These are phyloP conservation scores for Echiichthys vipera DNA, from an alignment of 2,797 vertebrate species.

Conservation along the genomic window DNA sequence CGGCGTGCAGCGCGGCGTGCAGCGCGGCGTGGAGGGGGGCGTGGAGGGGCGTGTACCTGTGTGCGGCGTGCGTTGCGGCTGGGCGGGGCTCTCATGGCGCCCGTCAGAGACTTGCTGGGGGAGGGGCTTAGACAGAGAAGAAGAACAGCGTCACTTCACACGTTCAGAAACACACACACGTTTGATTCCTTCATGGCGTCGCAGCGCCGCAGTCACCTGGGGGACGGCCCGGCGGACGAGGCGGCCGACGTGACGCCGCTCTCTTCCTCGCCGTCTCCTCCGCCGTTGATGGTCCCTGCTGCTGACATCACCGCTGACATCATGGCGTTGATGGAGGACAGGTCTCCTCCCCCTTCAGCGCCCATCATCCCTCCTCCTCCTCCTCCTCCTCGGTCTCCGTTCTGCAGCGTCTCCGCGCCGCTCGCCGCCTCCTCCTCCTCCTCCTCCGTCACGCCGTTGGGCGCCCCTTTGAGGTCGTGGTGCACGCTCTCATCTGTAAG, in stretches of 20 bases:
- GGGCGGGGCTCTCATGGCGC: slow-evolving; percentile 75
- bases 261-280: slow-evolving; percentile 70
- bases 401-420: slow-evolving; percentile 54
- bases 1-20: too few relatives aligned
- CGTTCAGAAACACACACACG: background rate
- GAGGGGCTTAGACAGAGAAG: slow-evolving; percentile 76
- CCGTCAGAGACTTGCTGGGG: slow-evolving; percentile 84
- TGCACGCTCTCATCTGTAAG: slow-evolving; percentile 59
- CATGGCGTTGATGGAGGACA: slow-evolving; percentile 94
- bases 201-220: slow-evolving; percentile 49
- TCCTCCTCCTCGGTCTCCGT: slow-evolving; percentile 60
- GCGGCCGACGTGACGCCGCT: slow-evolving; percentile 55
- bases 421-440: slow-evolving; percentile 4
- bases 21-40: too few relatives aligned
- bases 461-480: slow-evolving; percentile 68
- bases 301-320: slow-evolving; percentile 94
- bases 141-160: background rate
- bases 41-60: slow-evolving; percentile 88
- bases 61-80: slow-evolving; percentile 89
- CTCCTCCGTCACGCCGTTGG: slow-evolving; percentile 32
- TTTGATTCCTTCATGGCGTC: too few relatives aligned
- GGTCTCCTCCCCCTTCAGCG: slow-evolving; percentile 87
- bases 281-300: slow-evolving; percentile 83
- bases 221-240: slow-evolving; percentile 67
- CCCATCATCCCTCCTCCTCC: background rate